Percentiles rank a stretch among this genome's conserved stretches.
Evolutionary conservation across 1,140 invertebrate genomes (phyloP).

Genomic region (Trypoxylus dichotomus): DNA sequence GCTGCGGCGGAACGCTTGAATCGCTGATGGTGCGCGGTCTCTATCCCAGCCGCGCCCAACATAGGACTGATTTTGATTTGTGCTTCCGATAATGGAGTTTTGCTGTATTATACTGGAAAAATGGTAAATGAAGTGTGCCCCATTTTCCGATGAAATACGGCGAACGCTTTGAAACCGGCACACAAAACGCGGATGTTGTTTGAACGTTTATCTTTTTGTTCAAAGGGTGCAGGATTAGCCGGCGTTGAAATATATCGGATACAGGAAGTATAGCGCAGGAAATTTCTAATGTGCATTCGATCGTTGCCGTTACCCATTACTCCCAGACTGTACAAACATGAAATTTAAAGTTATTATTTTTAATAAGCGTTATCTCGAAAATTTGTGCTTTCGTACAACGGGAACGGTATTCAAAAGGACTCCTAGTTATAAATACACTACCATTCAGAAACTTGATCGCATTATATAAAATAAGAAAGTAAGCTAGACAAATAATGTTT

Average conservation of each 20-base stretch:
- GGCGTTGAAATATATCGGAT: neutral
- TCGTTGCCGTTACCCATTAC: too few species aligned
- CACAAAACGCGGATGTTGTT: neutral
- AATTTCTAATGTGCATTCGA: neutral
- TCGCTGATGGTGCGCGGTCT: neutral
- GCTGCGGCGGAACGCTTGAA: conserved; percentile 10
- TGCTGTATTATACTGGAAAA: conserved; percentile 33
- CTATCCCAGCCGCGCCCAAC: conserved; percentile 5
- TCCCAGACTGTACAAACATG: too few species aligned
- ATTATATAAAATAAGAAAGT: too few species aligned
- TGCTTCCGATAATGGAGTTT: conserved; percentile 35
- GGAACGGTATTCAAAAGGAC: too few species aligned
- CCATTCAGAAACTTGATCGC: too few species aligned
- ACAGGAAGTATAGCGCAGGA: neutral
- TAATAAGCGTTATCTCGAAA: too few species aligned
- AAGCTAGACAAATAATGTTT: too few species aligned
- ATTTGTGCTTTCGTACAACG: too few species aligned
- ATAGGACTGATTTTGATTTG: conserved; percentile 32
- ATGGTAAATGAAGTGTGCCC: conserved; percentile 28
- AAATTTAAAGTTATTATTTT: too few species aligned
- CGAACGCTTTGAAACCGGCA: neutral
- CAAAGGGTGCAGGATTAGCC: neutral
- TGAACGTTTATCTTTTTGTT: conserved; percentile 17
- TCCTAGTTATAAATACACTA: too few species aligned
- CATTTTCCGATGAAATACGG: conserved; percentile 21